Evolutionary conservation across 2,113 vertebrate species (phyloP), one percentile per base, ranked within the genome.

Genomic region (Salvelinus namaycush): DNA sequence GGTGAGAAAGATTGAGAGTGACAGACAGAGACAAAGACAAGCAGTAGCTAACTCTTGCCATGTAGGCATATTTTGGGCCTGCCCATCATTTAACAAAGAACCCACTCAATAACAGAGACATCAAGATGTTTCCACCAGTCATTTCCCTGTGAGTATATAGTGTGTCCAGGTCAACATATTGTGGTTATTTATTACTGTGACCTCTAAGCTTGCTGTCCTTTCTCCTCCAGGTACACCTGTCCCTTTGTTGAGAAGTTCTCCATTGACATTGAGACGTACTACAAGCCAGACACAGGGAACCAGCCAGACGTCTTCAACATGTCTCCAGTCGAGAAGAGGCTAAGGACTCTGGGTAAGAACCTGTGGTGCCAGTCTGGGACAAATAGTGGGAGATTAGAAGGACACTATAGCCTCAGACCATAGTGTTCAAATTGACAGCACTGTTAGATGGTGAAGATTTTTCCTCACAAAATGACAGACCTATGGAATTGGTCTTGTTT

Each of bases 231-330:
- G 87, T 99, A 99, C 86, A 99, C 97, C 0, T 99, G 97, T 83
- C 98, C 98, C 54, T 99, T 99, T 79, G 98, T 99, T 89, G 98
- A 99, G 91, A 99, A 99, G 87, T 99, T 99, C 91, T 99, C 97
- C 79, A 99, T 99, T 27, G 98, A 99, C 88, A 99, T 99, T 22
- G 98, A 99, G 89, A 99, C 98, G 0, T 97, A 96, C 91, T 99
- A 99, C 87, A 97, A 97, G 90, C 91, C 95, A 0, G 98, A 99
- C 81, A 93, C 95, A 2, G 98, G 98, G 83, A 95, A 94, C 81
- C 96, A 96, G 24, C 87, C 82, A 76, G 95, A 99, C 0, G 97
- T 99, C 74, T 99, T 99, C 92, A 99, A 93, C 91, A 91, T 99
- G 88, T 97, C 96, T 71, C 86, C 95, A 62, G 92, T 91, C 62